A percentile compares a stretch with the other conserved stretches of the same genome.
phyloP scores from a whole-genome alignment of 64 coral and sea anemone species.

The Montipora sp. region DNA sequence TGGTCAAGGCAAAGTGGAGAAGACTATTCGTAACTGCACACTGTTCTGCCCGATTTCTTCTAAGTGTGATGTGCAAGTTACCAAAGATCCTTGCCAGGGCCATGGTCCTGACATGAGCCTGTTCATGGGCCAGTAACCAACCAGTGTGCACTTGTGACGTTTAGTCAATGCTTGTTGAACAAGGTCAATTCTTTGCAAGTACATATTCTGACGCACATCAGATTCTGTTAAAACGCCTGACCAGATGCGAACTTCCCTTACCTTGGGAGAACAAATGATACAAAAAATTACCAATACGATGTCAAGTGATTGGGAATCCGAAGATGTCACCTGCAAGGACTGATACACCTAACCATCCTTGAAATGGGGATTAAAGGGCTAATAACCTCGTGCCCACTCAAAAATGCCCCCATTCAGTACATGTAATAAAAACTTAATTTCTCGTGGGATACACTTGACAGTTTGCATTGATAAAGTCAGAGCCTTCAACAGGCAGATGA shows the following conservation, averaged over 20 bases:
- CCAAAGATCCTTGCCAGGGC: conserved; percentile 88
- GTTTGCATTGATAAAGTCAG: too few species aligned
- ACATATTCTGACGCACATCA: conserved; percentile 83
- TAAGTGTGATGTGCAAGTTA: conserved; percentile 77
- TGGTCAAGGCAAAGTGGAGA: conserved; percentile 61
- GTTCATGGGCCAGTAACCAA: conserved; percentile 96
- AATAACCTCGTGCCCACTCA: too few species aligned
- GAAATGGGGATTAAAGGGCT: too few species aligned
- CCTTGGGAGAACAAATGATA: conserved; percentile 29
- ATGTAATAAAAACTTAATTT: too few species aligned
- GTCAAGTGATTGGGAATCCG: too few species aligned
- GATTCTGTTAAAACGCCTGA: conserved; percentile 71
- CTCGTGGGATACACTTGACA: too few species aligned
- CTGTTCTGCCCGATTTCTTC: conserved; percentile 68
- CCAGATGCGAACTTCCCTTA: conserved; percentile 89
- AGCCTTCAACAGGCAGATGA: too few species aligned
- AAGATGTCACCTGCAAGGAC: too few species aligned
- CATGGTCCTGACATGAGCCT: conserved; percentile 86
- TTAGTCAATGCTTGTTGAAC: conserved; percentile 40
- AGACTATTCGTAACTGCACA: conserved; percentile 71
- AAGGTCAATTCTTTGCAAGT: conserved; percentile 82
- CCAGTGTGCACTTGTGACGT: conserved; percentile 62
- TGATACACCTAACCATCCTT: too few species aligned
- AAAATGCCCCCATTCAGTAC: too few species aligned
- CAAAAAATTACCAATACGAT: too few species aligned